phyloP scores from a whole-genome alignment of 2,888 invertebrate genomes.

The Himalopsyche kuldschensis region DNA sequence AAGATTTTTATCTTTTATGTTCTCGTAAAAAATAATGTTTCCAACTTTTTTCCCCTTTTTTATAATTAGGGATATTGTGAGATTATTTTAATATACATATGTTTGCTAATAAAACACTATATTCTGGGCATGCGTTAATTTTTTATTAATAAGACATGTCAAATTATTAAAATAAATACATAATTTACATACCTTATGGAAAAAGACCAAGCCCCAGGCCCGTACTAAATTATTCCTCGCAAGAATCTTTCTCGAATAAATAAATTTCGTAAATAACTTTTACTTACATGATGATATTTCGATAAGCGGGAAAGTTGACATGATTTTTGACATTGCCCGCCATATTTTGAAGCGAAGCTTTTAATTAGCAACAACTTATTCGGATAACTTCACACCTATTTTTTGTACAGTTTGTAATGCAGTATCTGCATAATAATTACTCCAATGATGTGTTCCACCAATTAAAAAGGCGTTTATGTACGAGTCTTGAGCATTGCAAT shows the following conservation, averaged over 20 bases:
- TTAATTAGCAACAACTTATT: not conserved
- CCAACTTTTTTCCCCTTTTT: too few species aligned
- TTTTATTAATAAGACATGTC: too few species aligned
- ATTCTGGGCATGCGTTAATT: too few species aligned
- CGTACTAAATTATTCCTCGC: not conserved
- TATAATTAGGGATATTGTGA: too few species aligned
- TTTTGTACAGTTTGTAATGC: not conserved
- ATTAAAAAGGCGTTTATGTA: too few species aligned
- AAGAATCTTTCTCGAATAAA: not conserved
- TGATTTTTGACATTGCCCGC: not conserved
- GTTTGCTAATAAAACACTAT: too few species aligned
- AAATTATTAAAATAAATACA: too few species aligned
- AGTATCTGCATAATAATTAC: not conserved
- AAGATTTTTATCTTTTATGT: too few species aligned
- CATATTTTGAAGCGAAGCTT: not conserved
- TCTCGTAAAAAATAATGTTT: too few species aligned
- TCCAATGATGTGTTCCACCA: not conserved
- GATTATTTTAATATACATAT: too few species aligned
- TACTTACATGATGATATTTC: not conserved
- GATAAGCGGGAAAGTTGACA: not conserved
- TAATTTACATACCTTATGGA: not conserved
- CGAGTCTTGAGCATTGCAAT: too few species aligned
- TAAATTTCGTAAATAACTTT: not conserved
- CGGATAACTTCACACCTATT: not conserved
- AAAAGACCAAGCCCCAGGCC: not conserved